Evolutionary conservation across 92 coral and sea anemone genomes (phyloP).

Genomic region (Plumapathes pennacea): DNA sequence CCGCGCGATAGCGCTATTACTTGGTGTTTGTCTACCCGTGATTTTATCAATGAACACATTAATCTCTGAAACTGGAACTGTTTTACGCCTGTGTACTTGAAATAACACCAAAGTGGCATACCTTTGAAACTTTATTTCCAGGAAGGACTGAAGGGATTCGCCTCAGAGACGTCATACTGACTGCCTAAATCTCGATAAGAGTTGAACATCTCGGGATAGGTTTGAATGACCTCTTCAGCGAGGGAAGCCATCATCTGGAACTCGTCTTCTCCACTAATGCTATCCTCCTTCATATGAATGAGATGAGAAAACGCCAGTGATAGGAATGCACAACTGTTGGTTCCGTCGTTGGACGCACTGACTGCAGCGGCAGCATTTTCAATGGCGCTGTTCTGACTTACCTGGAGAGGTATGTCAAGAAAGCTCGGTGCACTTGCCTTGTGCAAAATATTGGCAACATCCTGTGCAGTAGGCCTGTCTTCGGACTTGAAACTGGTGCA

Average conservation of each 20-base stretch:
- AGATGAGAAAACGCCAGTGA: constrained; percentile 42
- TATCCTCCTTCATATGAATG: constrained; percentile 26
- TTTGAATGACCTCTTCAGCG: constrained; percentile 47
- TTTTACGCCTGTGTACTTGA: too few relatives aligned
- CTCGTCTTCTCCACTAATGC: constrained; percentile 14
- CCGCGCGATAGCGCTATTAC: too few relatives aligned
- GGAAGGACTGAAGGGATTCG: constrained; percentile 1
- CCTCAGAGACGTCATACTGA: constrained; percentile 40
- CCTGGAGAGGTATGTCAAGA: constrained; percentile 39
- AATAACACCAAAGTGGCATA: too few relatives aligned
- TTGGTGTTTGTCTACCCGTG: too few relatives aligned
- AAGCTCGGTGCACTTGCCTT: constrained; percentile 14
- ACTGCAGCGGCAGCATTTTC: constrained; percentile 29
- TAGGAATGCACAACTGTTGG: constrained; percentile 63
- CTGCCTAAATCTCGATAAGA: constrained; percentile 17
- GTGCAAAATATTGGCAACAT: constrained; percentile 1
- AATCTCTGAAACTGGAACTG: too few relatives aligned
- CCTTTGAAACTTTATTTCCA: constrained; percentile 1
- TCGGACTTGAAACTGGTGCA: constrained; percentile 1
- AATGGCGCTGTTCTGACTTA: constrained; percentile 60
- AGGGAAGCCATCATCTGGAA: constrained; percentile 29
- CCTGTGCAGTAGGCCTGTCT: constrained; percentile 19
- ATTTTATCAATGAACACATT: too few relatives aligned
- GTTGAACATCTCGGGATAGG: constrained; percentile 37
- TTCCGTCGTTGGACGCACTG: constrained; percentile 46